Base-by-base conservation (phyloP, 1,140 invertebrate genomes). In the Scaptomyza pallida region DNA sequence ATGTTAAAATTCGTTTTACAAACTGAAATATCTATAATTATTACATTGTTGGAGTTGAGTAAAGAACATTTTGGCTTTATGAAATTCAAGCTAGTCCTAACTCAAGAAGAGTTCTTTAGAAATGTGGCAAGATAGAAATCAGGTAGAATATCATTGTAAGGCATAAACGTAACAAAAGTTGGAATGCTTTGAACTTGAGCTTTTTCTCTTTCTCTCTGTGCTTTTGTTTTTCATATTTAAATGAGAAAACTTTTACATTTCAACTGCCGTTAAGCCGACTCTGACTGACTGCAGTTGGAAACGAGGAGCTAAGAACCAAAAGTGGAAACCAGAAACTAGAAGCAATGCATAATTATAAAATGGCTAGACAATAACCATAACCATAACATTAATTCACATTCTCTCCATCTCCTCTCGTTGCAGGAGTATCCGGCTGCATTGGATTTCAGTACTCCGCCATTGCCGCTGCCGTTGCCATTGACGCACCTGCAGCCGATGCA, bases 341-440 rank as follows among this genome's bases (percentile, higher is more conserved):
- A 21, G 19, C 19, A 2, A 2, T 21, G 2, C 4, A n/a, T n/a
- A n/a, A n/a, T n/a, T n/a, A n/a, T n/a, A n/a, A n/a, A n/a, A n/a
- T n/a, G n/a, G n/a, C 4, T 4, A 21, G 4, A 4, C 26, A 30
- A 30, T 30, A 30, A 30, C 26, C 26, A 30, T 9, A 30, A 9
- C 6, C 8, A 30, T 30, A 30, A 9, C 6, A 30, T 30, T 30
- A 30, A 30, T 30, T 30, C 5, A 30, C 26, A 30, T 30, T 30
- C 6, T 61, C 19, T 12, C 2, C 1, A 9, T 15, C 44, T 15
- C 10, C n/a, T 16, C 9, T 35, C n/a, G 10, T 88, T 80, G 2
- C 44, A 91, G 90, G 90, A 91, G 64, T 91, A 91, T 62, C 78
- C 90, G 5, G 62, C 77, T 17, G 73, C 89, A 21, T n/a, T 91